phyloP scores from a whole-genome alignment of 1,140 invertebrate genomes.

The Ceratina australensis region DNA sequence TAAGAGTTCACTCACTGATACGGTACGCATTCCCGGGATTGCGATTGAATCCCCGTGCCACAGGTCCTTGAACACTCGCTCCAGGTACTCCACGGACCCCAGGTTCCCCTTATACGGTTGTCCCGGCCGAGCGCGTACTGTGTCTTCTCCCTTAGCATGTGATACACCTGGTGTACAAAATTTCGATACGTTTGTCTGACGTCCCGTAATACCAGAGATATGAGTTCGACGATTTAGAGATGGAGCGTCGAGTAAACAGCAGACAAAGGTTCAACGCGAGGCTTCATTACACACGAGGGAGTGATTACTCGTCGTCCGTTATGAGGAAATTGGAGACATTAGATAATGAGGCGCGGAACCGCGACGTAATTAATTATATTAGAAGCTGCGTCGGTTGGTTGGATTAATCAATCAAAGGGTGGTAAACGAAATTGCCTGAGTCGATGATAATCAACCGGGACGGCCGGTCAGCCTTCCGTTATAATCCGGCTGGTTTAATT shows the following conservation, averaged over 20 bases:
- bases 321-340: conserved; percentile 17
- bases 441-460: conserved; percentile 31
- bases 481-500: conserved; percentile 32
- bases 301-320: conserved; percentile 3
- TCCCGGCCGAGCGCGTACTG: conserved; percentile 71
- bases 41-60: conserved; percentile 76
- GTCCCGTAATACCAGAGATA: too few relatives aligned
- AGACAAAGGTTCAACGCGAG: neutral
- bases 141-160: conserved; percentile 73
- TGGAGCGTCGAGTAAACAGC: too few relatives aligned
- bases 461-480: neutral
- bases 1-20: conserved; percentile 64
- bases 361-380: conserved; percentile 31
- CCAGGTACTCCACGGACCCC: conserved; percentile 77
- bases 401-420: conserved; percentile 32
- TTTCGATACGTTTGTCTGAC: neutral
- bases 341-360: neutral
- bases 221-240: too few relatives aligned
- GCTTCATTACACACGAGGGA: neutral
- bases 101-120: conserved; percentile 72
- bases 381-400: neutral
- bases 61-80: conserved; percentile 77
- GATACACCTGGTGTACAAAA: conserved; percentile 70
- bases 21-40: conserved; percentile 73
- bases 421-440: conserved; percentile 16